phyloP scores from a whole-genome alignment of 2,888 invertebrate genomes.

The Liopterus haemorrhoidalis region DNA sequence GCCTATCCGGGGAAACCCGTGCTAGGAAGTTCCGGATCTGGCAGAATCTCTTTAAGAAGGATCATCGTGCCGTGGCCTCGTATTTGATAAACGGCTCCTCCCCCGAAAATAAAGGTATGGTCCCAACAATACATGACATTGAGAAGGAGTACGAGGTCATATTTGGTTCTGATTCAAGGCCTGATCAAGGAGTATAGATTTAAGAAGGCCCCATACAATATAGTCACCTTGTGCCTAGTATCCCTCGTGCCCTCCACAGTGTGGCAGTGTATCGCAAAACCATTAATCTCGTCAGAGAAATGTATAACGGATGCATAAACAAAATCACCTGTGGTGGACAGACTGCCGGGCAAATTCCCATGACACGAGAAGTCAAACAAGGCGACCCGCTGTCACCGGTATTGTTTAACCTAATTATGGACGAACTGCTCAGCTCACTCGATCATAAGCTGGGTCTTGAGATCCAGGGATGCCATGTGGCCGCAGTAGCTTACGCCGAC shows the following conservation, averaged over 20 bases:
- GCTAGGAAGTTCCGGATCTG: no score
- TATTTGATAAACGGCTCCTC: no score
- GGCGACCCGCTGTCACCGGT: conserved; percentile 10
- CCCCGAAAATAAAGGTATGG: no score
- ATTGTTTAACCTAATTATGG: conserved; percentile 3
- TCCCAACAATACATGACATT: no score
- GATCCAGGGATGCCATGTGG: neutral
- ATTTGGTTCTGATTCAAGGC: no score
- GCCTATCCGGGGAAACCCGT: no score
- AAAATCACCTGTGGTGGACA: neutral
- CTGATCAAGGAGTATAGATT: conserved; percentile 7
- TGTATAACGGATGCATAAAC: neutral
- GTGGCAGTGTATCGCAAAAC: neutral
- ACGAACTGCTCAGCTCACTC: neutral
- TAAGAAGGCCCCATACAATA: neutral
- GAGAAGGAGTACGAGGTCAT: no score
- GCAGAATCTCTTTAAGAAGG: no score
- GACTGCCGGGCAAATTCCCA: neutral
- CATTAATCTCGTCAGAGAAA: neutral
- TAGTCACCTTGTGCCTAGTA: neutral
- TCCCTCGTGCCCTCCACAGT: neutral
- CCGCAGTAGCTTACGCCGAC: conserved; percentile 5
- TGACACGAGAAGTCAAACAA: conserved; percentile 8
- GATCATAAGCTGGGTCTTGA: neutral
- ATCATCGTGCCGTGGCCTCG: no score